phyloP scores from a whole-genome alignment of 2,113 vertebrate species.

The Corythaeola cristata region DNA sequence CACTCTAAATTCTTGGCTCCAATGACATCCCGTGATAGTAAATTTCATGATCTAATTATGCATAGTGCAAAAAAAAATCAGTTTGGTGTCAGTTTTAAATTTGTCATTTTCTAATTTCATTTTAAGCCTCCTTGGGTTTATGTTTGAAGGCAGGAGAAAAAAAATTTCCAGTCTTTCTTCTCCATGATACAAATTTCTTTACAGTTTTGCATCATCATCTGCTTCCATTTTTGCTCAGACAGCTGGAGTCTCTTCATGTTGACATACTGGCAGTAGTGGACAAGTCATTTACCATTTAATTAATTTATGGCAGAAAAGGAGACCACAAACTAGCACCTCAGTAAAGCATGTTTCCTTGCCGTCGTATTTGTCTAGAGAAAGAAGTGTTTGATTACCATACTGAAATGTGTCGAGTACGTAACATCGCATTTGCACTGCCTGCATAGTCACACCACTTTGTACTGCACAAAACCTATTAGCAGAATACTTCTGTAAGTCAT shows the following conservation, averaged over 20 bases:
- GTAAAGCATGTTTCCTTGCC: neutral
- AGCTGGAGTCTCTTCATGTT: neutral
- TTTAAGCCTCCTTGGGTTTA: neutral
- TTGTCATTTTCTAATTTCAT: neutral
- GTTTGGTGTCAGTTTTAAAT: neutral
- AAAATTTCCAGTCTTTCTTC: neutral
- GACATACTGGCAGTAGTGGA: neutral
- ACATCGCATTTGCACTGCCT: fast-evolving
- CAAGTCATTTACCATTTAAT: neutral
- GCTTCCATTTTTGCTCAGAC: neutral
- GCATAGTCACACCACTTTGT: neutral
- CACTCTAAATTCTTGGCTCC: neutral
- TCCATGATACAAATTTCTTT: neutral
- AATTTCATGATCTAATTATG: neutral
- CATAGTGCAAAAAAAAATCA: neutral
- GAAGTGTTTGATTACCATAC: neutral
- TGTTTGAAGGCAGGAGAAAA: neutral
- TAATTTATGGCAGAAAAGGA: neutral
- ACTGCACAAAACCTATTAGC: neutral
- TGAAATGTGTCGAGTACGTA: neutral
- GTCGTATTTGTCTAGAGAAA: neutral
- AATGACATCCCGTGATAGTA: neutral
- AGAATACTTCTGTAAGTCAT: neutral
- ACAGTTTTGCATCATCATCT: neutral
- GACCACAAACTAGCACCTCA: neutral